Base-by-base conservation (phyloP, 2,888 invertebrate species). In the Quadroppia sp. region DNA sequence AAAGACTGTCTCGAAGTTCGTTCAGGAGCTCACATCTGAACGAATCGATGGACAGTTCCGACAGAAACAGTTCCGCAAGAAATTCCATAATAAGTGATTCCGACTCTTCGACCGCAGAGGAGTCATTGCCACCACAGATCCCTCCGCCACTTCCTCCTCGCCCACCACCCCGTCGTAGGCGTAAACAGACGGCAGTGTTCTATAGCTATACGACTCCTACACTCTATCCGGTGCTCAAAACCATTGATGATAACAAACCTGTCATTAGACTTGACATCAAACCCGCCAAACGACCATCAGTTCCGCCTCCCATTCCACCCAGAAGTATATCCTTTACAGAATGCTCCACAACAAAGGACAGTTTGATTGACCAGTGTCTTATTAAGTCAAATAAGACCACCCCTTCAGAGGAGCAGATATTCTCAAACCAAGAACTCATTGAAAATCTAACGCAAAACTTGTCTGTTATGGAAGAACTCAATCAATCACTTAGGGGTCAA, bases 381-480 rank as follows among this genome's bases (percentile, higher is more conserved):
- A n/a, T 28, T 9, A 6, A n/a, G 3, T 7, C 25, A 15, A 59
- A 9, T 59, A 59, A 3, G 4, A 9, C 28, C 30, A 59, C 15
- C 28, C 13, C 28, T 56, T 28, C 56, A 56, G 13, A 11, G 3
- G 28, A 56, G 2, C 25, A 56, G 1, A 15, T 56, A 20, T 64
- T 64, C 36, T 64, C 64, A n/a, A 64, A 64, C 36, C 32, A 64
- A 36, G 64, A 64, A 32, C 36, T 64, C 9, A 64, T 64, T 20
- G 36, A 64, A 4, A 64, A 64, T 36, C 36, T 64, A n/a, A 64
- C 64, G 6, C 64, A 64, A 64, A 64, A 64, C 20, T 20, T 64
- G 6, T 30, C 20, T n/a, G 64, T 64, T 36, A 64, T 64, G 64
- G 64, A 64, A 64, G 64, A 64, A 64, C n/a, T 64, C 1, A 64